Conservation (phyloP, 2,888 invertebrate genomes). For the Hypomecis punctinalis region DNA sequence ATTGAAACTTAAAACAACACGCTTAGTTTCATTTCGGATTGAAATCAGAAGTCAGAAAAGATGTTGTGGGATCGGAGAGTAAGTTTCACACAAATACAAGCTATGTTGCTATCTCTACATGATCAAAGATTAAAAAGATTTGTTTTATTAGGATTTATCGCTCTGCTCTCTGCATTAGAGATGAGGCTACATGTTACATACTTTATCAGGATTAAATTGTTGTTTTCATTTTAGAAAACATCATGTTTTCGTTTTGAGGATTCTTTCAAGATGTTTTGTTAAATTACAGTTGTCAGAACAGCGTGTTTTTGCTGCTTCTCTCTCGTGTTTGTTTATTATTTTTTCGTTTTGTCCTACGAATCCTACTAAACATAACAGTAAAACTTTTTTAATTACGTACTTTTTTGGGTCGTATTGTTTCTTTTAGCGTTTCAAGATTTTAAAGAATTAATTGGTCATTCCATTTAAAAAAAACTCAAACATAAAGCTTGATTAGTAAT, state of each 20-base stretch:
- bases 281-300: not conserved
- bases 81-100: constrained; percentile 9
- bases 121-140: constrained; percentile 31
- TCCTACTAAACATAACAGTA: constrained; percentile 2
- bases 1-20: not conserved
- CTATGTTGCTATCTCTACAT: constrained; percentile 14
- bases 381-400: constrained; percentile 18
- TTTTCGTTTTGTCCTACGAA: not conserved
- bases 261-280: not conserved
- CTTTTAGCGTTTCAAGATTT: not conserved
- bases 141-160: constrained; percentile 32
- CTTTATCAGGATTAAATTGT: constrained; percentile 2
- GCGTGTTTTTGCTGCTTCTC: not conserved
- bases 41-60: not conserved
- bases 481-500: too few species aligned
- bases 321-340: not conserved
- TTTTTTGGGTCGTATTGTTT: constrained; percentile 11
- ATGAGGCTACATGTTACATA: constrained; percentile 3
- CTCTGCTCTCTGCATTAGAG: constrained; percentile 11
- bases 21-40: not conserved
- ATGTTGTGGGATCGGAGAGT: not conserved
- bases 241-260: not conserved
- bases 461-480: too few species aligned
- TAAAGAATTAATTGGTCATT: too few species aligned
- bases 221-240: not conserved